Evolutionary conservation across 2,888 invertebrate species (phyloP).

Genomic region (Pterostichus niger): DNA sequence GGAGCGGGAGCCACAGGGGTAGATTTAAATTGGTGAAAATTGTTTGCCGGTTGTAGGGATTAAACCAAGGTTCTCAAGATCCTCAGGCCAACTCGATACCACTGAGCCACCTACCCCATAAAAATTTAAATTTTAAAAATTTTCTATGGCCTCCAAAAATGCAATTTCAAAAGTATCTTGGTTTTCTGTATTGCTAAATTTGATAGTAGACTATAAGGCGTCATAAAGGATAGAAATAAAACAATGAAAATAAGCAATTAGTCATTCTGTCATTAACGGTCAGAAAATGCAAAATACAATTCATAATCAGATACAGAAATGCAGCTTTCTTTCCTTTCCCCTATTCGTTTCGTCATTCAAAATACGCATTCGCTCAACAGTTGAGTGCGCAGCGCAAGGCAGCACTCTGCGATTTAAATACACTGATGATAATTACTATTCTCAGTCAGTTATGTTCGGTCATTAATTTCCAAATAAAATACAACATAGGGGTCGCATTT

Average conservation of each 20-base stretch:
- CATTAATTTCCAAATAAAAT: conserved; percentile 63
- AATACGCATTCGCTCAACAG: conserved; percentile 46
- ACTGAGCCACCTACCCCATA: no score
- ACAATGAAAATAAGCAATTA: conserved; percentile 10
- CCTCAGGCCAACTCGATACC: no score
- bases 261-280: conserved; percentile 41
- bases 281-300: conserved; percentile 41
- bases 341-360: conserved; percentile 7
- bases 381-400: conserved; percentile 33
- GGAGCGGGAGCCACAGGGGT: no score
- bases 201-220: no score
- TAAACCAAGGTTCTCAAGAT: no score
- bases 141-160: no score
- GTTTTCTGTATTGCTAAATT: no score
- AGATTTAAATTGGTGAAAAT: no score
- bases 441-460: conserved; percentile 60
- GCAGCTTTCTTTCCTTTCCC: conserved; percentile 38
- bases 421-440: conserved; percentile 61
- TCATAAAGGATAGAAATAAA: conserved; percentile 14
- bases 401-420: conserved; percentile 50
- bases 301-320: conserved; percentile 48
- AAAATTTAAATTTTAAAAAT: no score
- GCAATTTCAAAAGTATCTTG: no score
- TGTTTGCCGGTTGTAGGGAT: no score
- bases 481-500: conserved; percentile 41